Evolutionary conservation across 2,888 invertebrate genomes (phyloP), one percentile per base, ranked within the genome.

Genomic region (Phymatocera aterrima): DNA sequence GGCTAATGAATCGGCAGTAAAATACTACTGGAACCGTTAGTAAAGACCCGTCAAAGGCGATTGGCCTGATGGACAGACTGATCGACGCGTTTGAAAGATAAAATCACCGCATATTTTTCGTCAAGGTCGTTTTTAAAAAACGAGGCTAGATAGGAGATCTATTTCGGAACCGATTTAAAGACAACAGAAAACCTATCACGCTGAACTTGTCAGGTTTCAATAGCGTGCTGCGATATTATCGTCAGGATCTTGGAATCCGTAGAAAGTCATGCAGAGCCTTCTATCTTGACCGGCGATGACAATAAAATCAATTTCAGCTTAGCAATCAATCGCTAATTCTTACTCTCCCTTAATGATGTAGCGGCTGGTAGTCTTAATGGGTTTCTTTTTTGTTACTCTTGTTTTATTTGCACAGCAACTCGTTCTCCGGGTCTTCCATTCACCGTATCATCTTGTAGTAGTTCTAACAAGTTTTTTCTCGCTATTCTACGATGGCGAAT

Each of bases 21-120:
- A 72, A 72, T 72, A 72, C 72, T 72, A 72, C n/a, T 31, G 51
- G 34, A 72, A 72, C 72, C 72, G 72, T 72, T 72, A 72, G 12
- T 51, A 48, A 6, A 48, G 48, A 51, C 51, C 51, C 48, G 48
- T 72, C 51, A 51, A 57, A 51, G 34, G 43, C 21, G 51, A n/a
- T 72, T 48, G 70, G 48, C 70, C 70, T 43, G 12, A 68, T 68
- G 46, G 68, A 24, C 43, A 68, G 68, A 28, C 46, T 70, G 46
- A 70, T 65, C 43, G 65, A 65, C 24, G 65, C 10, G 18, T 46
- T 28, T 15, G 15, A 21, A 65, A 10, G 43, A 37, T 24, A 40
- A 24, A 12, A 24, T 68, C 3, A 28, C 43, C 68, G 18, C 18
- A 24, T 34, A 21, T 21, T 0, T 31, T 2, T 15, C 34, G 72